Base-by-base conservation (phyloP, 1,140 invertebrate species). In the Neotoxoptera formosana region DNA sequence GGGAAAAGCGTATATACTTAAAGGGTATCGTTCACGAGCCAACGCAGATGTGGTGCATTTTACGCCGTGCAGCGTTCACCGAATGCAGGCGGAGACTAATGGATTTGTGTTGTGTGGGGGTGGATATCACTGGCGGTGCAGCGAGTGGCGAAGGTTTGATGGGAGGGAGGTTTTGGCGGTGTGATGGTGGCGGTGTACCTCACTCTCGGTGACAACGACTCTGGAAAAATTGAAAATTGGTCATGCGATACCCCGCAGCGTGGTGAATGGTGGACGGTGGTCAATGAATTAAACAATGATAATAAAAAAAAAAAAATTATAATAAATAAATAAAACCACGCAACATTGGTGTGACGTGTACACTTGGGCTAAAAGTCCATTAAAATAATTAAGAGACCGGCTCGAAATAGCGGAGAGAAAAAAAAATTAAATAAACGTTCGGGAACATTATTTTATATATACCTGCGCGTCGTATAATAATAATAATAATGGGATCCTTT, bases 351-450 rank as follows among this genome's bases (percentile, higher is more conserved):
- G 83, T 25, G 23, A 25, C 41, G 23, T 36, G 41, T 23, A n/a
- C 84, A 45, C 7, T n/a, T 23, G 56, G 36, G 53, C 56, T 60
- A 30, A 91, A 60, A 91, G 36, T 76, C 34, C 89, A 91, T 91
- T 91, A 91, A 60, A 91, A 76, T 91, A 91, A 91, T 91, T 91
- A 91, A 67, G 53, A 45, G 56, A 45, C 89, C 25, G 25, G n/a
- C 51, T 90, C 36, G 81, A 53, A 67, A 56, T 6, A 41, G 53
- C 7, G 34, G n/a, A 56, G n/a, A 34, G 86, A 34, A 89, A 90
- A 41, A 25, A 90, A 56, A 36, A 56, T 17, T 53, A 60, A 45
- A 76, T 60, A 76, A 67, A 91, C 56, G 25, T 91, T n/a, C 25
- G 21, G 17, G 14, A 67, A 76, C 36, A 60, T 67, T 91, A 60